Evolutionary conservation across 1,140 invertebrate genomes (phyloP).

Genomic region (Eumeta japonica): DNA sequence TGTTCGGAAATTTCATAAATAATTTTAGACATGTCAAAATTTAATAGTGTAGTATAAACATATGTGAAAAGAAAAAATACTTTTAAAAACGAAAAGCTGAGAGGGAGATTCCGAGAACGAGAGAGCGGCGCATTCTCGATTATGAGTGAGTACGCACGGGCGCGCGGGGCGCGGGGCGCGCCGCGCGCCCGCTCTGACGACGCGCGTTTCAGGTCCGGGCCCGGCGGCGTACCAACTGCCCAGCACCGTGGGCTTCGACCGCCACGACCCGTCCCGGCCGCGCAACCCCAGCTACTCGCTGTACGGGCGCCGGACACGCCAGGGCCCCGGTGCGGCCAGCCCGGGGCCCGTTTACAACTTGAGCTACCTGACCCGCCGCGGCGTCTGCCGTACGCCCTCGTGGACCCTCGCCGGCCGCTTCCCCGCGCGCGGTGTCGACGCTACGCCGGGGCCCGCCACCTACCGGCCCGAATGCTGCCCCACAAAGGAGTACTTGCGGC

Average conservation of each 20-base stretch:
- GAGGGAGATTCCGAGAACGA: no score
- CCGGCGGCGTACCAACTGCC: slow-evolving; percentile 63
- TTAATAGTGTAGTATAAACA: no score
- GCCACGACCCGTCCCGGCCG: slow-evolving; percentile 60
- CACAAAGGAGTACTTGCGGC: slow-evolving; percentile 49
- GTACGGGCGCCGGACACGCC: slow-evolving; percentile 45
- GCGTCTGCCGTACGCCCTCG: slow-evolving; percentile 43
- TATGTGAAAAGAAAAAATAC: no score
- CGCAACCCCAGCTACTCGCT: slow-evolving; percentile 62
- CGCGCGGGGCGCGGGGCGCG: no score
- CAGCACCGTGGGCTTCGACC: slow-evolving; percentile 56
- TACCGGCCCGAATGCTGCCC: slow-evolving; percentile 52
- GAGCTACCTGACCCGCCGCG: slow-evolving; percentile 46
- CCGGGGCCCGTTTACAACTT: slow-evolving; percentile 58
- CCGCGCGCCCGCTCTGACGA: no score
- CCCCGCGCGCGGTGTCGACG: slow-evolving; percentile 14
- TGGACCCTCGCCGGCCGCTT: slow-evolving; percentile 55
- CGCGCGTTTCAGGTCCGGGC: slow-evolving; percentile 64
- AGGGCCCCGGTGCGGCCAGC: slow-evolving; percentile 23
- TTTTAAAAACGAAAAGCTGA: no score
- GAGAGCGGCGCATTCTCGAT: no score
- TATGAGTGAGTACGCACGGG: no score
- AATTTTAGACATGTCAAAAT: no score
- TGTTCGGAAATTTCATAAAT: no score
- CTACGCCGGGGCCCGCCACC: slow-evolving; percentile 59